Base-by-base conservation (phyloP, 2,888 invertebrate genomes). In the Brenthis daphne region DNA sequence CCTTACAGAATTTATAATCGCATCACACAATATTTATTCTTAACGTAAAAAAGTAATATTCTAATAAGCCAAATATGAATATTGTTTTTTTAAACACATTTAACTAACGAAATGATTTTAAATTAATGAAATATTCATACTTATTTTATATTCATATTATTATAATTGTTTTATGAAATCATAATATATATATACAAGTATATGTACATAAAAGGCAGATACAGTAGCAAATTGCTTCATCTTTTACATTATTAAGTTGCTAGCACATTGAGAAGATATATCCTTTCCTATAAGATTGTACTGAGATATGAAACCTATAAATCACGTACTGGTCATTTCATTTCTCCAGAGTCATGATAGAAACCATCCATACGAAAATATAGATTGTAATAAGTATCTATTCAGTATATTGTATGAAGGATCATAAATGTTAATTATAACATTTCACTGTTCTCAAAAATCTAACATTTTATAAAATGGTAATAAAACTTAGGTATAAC, bases 291-390 rank as follows among this genome's bases (percentile, higher is more conserved):
- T 54, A 54, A 63, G 37, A 63, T 63, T 63, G 63, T 63, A 63
- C 63, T 63, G 63, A 63, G 53, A 63, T 63, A 63, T 63, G 63
- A 63, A 63, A 63, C 53, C 63, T 24, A 63, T 63, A 63, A 63
- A 63, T 63, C 63, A 63, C 63, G 63, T 43, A 54, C 63, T 63
- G 63, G 63, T 63, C 51, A 63, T 63, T 63, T 54, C 63, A 63
- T 63, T 63, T 63, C 63, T 63, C 63, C 54, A 63, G 61, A 63
- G 53, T 63, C 63, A 53, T 63, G 63, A 54, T 63, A 63, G 54
- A 33, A 53, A 37, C 53, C 33, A 63, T 63, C 63, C 63, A 51
- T 37, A 63, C 20, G 51, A 63, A 63, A 63, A 37, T 54, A 53
- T 63, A 53, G 63, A 43, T 3, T 12, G 43, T 63, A 54, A 53